Base-by-base conservation (phyloP, 2,888 invertebrate species). In the Lasioglossum lativentre region DNA sequence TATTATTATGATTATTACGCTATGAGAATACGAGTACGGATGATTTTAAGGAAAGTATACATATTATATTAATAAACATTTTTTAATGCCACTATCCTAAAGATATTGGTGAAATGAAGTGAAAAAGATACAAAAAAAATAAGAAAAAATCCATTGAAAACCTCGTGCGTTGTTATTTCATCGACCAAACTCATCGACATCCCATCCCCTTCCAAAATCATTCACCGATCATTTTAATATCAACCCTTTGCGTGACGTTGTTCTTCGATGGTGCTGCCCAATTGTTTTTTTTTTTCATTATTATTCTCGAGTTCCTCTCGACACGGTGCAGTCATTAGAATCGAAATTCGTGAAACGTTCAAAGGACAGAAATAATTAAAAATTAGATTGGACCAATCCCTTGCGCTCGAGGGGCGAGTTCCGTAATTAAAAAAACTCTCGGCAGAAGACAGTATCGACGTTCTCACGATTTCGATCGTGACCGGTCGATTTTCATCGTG, bases 31-130 rank as follows among this genome's bases (percentile, higher is more conserved):
- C 92, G 94, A 95, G 93, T 94, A 94, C 91, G 93, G 78, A 94
- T 94, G 94, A 94, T 94, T 94, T 95, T 94, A 94, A 95, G 95
- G 94, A 95, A 95, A 95, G 95, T 95, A 95, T 94, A 94, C 94
- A 94, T 94, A 95, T 94, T 93, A 91, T 91, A 91, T 90, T 91
- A 94, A 94, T 94, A 93, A 94, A 94, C 94, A 94, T 94, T 95
- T 95, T 95, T 94, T 94, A 93, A 94, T 94, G 90, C 94, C 94
- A 92, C 87, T 95, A 93, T 95, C 93, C 92, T 94, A 91, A 92
- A 92, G 94, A 94, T 94, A 93, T 89, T 94, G 94, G 94, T 93
- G 92, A 93, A 94, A 94, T 93, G 93, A 93, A 93, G 91, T 92
- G 92, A 93, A 92, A 92, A 68, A 34, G 38, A 68, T 38, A 68